phyloP scores from a whole-genome alignment of 2,797 vertebrate genomes.

The Poliocrania exsul region DNA sequence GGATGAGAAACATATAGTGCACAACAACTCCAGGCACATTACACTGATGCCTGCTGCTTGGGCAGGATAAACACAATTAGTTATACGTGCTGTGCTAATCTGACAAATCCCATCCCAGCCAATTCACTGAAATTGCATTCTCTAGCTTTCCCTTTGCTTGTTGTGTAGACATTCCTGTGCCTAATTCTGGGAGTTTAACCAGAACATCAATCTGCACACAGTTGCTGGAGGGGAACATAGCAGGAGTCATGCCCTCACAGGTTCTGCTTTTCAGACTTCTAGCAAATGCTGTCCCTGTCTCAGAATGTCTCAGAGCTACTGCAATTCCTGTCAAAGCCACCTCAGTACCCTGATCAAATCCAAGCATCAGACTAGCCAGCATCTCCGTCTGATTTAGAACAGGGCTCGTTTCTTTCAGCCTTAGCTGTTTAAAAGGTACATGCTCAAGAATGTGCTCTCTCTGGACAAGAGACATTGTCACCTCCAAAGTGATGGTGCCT shows the following conservation, averaged over 20 bases:
- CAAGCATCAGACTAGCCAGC: conserved; percentile 27
- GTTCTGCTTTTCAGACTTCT: conserved; percentile 28
- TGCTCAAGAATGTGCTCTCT: not conserved
- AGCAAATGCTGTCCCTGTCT: not conserved
- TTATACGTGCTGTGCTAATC: conserved; percentile 59
- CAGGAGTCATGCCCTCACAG: conserved; percentile 16
- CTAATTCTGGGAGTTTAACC: conserved; percentile 47
- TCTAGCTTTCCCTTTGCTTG: conserved; percentile 13
- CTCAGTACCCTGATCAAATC: conserved; percentile 50
- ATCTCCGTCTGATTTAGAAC: not conserved
- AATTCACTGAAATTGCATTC: conserved; percentile 45
- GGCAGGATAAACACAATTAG: conserved; percentile 51
- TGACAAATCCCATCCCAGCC: conserved; percentile 32
- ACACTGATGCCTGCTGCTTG: conserved; percentile 37
- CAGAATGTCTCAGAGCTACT: not conserved
- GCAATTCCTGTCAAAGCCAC: conserved; percentile 42
- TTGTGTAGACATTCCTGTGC: not conserved
- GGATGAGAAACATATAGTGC: conserved; percentile 34
- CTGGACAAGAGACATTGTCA: not conserved
- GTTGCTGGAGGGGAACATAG: conserved; percentile 14
- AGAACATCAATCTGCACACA: not conserved
- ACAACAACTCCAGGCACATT: conserved; percentile 51
- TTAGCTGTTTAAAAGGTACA: not conserved
- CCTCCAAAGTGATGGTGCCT: not conserved
- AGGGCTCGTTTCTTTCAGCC: not conserved